Conservation (phyloP, 2,888 invertebrate genomes). For the Cetonia aurata region DNA sequence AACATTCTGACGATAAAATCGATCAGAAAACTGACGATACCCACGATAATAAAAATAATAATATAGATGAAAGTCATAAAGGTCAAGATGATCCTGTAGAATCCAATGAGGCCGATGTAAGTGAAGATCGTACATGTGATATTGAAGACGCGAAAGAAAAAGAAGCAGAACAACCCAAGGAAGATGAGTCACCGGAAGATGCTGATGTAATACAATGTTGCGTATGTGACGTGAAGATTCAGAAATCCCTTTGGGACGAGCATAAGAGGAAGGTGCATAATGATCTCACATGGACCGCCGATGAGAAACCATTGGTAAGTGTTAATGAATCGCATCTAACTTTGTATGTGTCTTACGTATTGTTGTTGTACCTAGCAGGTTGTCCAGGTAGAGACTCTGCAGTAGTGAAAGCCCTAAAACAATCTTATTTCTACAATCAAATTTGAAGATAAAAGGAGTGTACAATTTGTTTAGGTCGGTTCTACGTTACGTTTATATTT, state of each 20-base stretch:
- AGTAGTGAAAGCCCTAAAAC: conserved; percentile 36
- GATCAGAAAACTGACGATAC: conserved; percentile 4
- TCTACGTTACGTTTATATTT: conserved; percentile 11
- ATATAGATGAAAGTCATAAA: conserved; percentile 10
- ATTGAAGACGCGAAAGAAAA: conserved; percentile 7
- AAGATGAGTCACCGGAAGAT: conserved; percentile 1
- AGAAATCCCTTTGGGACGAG: conserved; percentile 67
- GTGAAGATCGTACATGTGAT: conserved; percentile 4
- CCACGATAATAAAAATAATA: conserved; percentile 14
- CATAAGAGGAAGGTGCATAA: conserved; percentile 68
- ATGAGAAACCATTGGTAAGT: conserved; percentile 69
- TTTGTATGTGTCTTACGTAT: conserved; percentile 33
- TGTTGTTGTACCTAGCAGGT: conserved; percentile 40
- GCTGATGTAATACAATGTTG: conserved; percentile 61
- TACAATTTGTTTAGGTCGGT: conserved; percentile 41
- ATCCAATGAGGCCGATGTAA: background rate
- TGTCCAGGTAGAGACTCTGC: conserved; percentile 39
- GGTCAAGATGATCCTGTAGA: background rate
- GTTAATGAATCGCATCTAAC: conserved; percentile 13
- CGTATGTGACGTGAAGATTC: conserved; percentile 67
- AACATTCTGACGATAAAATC: background rate
- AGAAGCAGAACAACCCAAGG: conserved; percentile 1
- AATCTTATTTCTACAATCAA: conserved; percentile 30
- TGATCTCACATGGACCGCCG: conserved; percentile 71
- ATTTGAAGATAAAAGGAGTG: conserved; percentile 38